Evolutionary conservation across 2,113 vertebrate genomes (phyloP).

Genomic region (Panurus biarmicus): DNA sequence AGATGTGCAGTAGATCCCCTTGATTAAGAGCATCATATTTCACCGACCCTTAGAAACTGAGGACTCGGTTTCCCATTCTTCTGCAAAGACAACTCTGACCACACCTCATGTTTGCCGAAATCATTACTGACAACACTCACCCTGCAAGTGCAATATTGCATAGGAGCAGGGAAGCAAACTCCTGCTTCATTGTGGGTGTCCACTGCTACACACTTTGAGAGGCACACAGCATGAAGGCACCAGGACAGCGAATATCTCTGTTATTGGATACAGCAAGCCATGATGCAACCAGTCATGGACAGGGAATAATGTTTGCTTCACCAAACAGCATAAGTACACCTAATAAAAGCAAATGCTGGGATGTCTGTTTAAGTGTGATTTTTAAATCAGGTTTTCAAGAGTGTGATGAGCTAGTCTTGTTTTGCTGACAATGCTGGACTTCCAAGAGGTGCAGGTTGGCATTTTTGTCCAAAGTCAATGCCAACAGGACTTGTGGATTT

Average conservation of each 20-base stretch:
- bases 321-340: not conserved
- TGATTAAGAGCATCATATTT: not conserved
- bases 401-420: not conserved
- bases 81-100: not conserved
- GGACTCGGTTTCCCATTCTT: not conserved
- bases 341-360: not conserved
- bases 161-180: not conserved
- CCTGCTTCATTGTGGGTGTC: not conserved
- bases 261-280: not conserved
- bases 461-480: not conserved
- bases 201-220: not conserved
- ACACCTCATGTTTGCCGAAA: not conserved
- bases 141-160: not conserved
- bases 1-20: not conserved
- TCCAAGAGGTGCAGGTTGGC: not conserved
- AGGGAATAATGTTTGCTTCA: not conserved
- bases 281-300: not conserved
- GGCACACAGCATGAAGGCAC: not conserved
- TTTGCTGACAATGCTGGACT: not conserved
- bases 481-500: not conserved
- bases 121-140: not conserved
- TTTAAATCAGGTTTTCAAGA: not conserved
- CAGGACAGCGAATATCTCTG: not conserved
- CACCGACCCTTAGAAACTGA: not conserved
- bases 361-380: not conserved